phyloP scores from a whole-genome alignment of 2,113 vertebrate species.

The Rhizomys pruinosus region DNA sequence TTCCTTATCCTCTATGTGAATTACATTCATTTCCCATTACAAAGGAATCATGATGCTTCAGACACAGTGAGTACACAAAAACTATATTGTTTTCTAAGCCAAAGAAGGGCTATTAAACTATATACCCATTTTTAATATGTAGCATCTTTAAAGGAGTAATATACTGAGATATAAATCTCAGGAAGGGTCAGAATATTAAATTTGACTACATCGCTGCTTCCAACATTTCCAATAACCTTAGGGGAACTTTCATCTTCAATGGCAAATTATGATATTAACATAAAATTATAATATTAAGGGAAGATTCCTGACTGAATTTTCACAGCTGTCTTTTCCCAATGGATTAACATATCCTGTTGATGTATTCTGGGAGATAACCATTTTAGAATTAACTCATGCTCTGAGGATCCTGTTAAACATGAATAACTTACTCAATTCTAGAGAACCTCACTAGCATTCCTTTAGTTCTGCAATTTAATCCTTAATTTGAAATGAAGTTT shows the following conservation, averaged over 20 bases:
- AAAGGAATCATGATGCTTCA: background rate
- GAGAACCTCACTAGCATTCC: conserved; percentile 40
- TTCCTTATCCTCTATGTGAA: background rate
- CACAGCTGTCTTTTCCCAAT: conserved; percentile 16
- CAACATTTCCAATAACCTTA: conserved; percentile 33
- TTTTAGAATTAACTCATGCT: conserved; percentile 57
- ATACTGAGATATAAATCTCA: background rate
- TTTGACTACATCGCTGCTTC: conserved; percentile 14
- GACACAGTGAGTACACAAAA: background rate
- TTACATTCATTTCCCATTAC: background rate
- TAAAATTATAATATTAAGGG: conserved; percentile 65
- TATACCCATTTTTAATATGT: background rate
- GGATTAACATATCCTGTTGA: conserved; percentile 47
- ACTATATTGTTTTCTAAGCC: background rate
- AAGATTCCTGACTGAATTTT: conserved; percentile 40
- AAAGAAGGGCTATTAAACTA: background rate
- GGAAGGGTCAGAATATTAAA: conserved; percentile 43
- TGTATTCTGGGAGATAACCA: conserved; percentile 23
- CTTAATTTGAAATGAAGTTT: conserved; percentile 74
- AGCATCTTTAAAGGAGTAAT: background rate
- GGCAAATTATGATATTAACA: conserved; percentile 67
- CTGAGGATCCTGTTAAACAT: conserved; percentile 58
- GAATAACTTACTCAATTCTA: conserved; percentile 37
- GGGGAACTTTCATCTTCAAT: conserved; percentile 60
- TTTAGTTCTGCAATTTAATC: conserved; percentile 66